A percentile compares a stretch with the other conserved stretches of the same genome.
These are phyloP conservation scores for Cheilosia vernalis DNA, from an alignment of 2,888 invertebrate genomes.

Conservation along the genomic window DNA sequence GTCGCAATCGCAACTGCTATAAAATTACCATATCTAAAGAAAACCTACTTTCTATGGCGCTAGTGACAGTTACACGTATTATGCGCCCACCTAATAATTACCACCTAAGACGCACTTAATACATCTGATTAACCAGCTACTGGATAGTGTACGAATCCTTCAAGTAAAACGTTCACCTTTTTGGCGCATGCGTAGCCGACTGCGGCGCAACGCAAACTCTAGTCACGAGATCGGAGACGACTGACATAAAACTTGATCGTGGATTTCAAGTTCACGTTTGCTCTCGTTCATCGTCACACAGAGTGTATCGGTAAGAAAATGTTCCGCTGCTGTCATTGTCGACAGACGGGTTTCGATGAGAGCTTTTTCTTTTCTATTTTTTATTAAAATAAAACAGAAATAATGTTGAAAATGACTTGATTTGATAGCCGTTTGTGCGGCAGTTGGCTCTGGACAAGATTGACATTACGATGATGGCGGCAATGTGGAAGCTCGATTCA, in stretches of 20 bases:
- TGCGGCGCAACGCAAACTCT: neutral
- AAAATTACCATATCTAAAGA: neutral
- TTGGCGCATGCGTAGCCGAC: constrained; percentile 25
- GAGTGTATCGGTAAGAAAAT: constrained; percentile 7
- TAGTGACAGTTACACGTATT: neutral
- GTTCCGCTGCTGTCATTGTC: neutral
- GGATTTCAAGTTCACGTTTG: constrained; percentile 51
- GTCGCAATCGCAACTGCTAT: neutral
- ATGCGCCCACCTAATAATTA: neutral
- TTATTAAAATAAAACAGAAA: neutral
- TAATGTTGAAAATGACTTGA: neutral
- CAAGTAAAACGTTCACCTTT: constrained; percentile 52
- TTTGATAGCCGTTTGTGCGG: neutral
- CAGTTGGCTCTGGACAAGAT: neutral
- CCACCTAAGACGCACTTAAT: neutral
- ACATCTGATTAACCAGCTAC: constrained; percentile 16
- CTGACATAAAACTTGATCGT: constrained; percentile 25
- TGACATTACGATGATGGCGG: neutral
- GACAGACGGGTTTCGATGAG: neutral
- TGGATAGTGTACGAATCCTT: constrained; percentile 39
- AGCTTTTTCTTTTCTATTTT: neutral
- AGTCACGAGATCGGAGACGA: constrained; percentile 31
- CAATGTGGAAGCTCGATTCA: neutral
- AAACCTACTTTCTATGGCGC: constrained; percentile 21
- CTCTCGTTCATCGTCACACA: constrained; percentile 3